Percentiles rank a stretch among this genome's conserved stretches.
These are phyloP conservation scores for Sparus aurata DNA, from an alignment of 2,797 vertebrate genomes.

Conservation along the genomic window DNA sequence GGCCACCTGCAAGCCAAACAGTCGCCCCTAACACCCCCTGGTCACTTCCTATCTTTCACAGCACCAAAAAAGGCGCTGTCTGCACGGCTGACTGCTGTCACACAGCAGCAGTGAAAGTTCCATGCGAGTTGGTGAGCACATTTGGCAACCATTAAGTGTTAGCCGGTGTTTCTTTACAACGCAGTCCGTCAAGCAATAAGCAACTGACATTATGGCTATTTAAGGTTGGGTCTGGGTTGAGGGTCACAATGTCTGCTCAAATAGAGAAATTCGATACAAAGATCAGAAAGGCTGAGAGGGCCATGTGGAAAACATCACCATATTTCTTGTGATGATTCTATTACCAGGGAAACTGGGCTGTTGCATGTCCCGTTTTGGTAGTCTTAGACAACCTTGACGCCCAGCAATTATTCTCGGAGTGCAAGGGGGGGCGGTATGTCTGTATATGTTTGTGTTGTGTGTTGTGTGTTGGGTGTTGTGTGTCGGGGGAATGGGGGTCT, in stretches of 20 bases:
- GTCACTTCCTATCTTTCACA: constrained; percentile 74
- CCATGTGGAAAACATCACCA: constrained; percentile 86
- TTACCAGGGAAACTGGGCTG: constrained; percentile 57
- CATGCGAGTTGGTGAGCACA: constrained; percentile 69
- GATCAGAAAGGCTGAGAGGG: constrained; percentile 77
- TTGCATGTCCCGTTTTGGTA: constrained; percentile 44
- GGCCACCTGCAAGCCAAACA: constrained; percentile 76
- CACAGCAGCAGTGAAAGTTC: constrained; percentile 61
- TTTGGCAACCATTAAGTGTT: constrained; percentile 87
- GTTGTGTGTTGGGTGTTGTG: constrained; percentile 8
- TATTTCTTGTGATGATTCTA: constrained; percentile 72
- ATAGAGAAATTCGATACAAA: constrained; percentile 82
- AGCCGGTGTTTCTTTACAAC: constrained; percentile 74
- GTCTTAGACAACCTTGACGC: constrained; percentile 36
- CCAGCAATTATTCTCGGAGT: constrained; percentile 38
- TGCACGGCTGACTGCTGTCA: constrained; percentile 46
- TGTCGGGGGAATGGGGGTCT: constrained; percentile 7
- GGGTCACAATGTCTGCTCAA: constrained; percentile 80
- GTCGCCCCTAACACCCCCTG: constrained; percentile 45
- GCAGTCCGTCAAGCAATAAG: constrained; percentile 82
- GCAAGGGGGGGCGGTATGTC: constrained; percentile 12
- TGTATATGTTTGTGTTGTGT: constrained; percentile 29
- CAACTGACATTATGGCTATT: constrained; percentile 84
- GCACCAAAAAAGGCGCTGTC: constrained; percentile 65
- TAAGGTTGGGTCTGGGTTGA: constrained; percentile 79